phyloP scores from a whole-genome alignment of 2,797 vertebrate genomes.

The Trachurus trachurus region DNA sequence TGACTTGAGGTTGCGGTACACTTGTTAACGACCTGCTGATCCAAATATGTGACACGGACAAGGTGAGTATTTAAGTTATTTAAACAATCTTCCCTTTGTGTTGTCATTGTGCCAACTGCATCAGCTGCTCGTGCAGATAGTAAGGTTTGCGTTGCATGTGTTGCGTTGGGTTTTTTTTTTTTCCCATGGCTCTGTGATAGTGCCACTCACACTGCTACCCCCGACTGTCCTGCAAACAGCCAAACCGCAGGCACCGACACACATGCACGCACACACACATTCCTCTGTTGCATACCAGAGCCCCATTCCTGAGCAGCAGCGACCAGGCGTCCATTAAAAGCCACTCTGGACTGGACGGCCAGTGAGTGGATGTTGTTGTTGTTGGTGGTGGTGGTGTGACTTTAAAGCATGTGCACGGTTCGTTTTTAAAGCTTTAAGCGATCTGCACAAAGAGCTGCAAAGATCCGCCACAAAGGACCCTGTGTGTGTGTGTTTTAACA shows the following conservation, averaged over 20 bases:
- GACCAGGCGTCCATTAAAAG: constrained; percentile 1
- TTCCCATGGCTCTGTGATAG: constrained; percentile 15
- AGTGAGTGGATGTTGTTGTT: neutral
- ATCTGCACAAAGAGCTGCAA: neutral
- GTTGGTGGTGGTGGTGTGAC: no score
- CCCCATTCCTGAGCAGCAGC: constrained; percentile 46
- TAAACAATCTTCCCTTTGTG: neutral
- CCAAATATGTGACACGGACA: neutral
- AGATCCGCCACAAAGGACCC: constrained; percentile 1
- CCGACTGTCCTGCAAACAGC: constrained; percentile 54
- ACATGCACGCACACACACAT: constrained; percentile 42
- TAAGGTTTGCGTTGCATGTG: neutral
- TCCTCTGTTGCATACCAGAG: constrained; percentile 70
- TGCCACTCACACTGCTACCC: constrained; percentile 25
- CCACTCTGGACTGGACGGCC: neutral
- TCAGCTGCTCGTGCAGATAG: neutral
- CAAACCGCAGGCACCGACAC: constrained; percentile 68
- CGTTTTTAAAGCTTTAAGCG: neutral
- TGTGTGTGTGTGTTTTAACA: neutral
- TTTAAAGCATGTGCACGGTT: neutral
- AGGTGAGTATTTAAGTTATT: neutral
- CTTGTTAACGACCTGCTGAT: neutral
- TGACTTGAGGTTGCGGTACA: neutral
- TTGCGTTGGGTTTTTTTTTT: neutral
- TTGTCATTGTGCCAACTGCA: neutral